Base-by-base conservation (phyloP, 2,888 invertebrate genomes). In the Antitype chi region DNA sequence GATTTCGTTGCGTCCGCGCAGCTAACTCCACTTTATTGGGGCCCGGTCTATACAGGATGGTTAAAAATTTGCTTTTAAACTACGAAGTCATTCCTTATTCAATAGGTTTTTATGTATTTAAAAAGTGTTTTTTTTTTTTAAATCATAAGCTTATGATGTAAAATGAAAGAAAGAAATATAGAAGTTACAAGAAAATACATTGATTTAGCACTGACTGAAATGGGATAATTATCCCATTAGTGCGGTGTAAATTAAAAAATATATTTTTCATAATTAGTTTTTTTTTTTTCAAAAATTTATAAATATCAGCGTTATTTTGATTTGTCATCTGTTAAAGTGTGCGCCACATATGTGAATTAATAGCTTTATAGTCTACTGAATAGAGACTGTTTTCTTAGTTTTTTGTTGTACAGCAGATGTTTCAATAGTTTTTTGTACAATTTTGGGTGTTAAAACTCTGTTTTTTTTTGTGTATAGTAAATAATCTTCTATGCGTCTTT, bases 1-100 rank as follows among this genome's bases (percentile, higher is more conserved):
- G 94, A 92, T 92, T 92, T 91, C 90, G 92, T 66, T 91, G 92
- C 92, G 92, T 91, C 90, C 89, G 92, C 90, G 90, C 91, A 86
- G 90, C 85, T 78, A 71, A 85, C 82, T 80, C 82, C 59, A 73
- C 74, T 87, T 88, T 85, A 88, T 87, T 83, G 82, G 85, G 86
- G 81, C 86, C 82, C 72, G 74, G 55, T n/a, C 25, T 76, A 74
- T 90, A 94, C 92, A 93, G 93, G 85, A 0, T 92, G 94, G 53
- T 89, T 28, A n/a, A 11, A 55, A 64, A 70, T 68, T 53, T 47
- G 60, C 49, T 52, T 47, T 28, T 32, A 7, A 62, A 67, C 25
- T 49, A 11, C 2, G 1, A 38, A 17, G 5, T 25, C 0, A 49
- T 15, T 1, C 6, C n/a, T 17, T 43, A 20, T 28, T 49, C 11